A percentile compares a stretch with the other conserved stretches of the same genome.
These are phyloP conservation scores for Fragariocoptes setiger DNA, from an alignment of 1,140 invertebrate species.

Conservation along the genomic window DNA sequence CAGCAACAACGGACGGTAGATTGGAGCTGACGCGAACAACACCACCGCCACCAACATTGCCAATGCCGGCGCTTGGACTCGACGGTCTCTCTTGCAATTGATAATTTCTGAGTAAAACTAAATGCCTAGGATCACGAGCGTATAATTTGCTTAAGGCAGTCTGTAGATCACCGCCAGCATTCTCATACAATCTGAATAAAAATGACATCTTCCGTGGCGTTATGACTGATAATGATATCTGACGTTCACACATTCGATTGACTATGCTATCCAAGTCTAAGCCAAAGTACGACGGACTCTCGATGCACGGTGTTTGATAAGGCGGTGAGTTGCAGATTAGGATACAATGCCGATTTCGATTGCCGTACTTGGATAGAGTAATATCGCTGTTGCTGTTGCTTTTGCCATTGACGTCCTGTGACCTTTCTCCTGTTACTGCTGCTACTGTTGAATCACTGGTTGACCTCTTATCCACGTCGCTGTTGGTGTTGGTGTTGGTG, in stretches of 20 bases:
- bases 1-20: slow-evolving; percentile 6
- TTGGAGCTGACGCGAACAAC: slow-evolving; percentile 4
- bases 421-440: no score
- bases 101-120: slow-evolving; percentile 42
- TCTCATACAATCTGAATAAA: slow-evolving; percentile 19
- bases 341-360: slow-evolving; percentile 37
- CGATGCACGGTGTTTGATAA: slow-evolving; percentile 47
- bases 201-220: slow-evolving; percentile 51
- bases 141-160: slow-evolving; percentile 54
- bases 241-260: slow-evolving; percentile 31
- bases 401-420: no score
- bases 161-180: slow-evolving; percentile 42
- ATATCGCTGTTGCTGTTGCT: neutral
- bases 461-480: slow-evolving; percentile 9
- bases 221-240: slow-evolving; percentile 51
- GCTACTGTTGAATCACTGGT: neutral
- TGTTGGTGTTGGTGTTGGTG: slow-evolving; percentile 8
- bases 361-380: slow-evolving; percentile 16
- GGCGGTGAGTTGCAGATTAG: slow-evolving; percentile 71
- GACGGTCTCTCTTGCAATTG: slow-evolving; percentile 17
- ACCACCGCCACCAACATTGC: no score
- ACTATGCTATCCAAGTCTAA: slow-evolving; percentile 40
- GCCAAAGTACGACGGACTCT: slow-evolving; percentile 32
- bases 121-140: slow-evolving; percentile 49
- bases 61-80: slow-evolving; percentile 12